Evolutionary conservation across 1,140 invertebrate genomes (phyloP).

Genomic region (Drosophila lacertosa): DNA sequence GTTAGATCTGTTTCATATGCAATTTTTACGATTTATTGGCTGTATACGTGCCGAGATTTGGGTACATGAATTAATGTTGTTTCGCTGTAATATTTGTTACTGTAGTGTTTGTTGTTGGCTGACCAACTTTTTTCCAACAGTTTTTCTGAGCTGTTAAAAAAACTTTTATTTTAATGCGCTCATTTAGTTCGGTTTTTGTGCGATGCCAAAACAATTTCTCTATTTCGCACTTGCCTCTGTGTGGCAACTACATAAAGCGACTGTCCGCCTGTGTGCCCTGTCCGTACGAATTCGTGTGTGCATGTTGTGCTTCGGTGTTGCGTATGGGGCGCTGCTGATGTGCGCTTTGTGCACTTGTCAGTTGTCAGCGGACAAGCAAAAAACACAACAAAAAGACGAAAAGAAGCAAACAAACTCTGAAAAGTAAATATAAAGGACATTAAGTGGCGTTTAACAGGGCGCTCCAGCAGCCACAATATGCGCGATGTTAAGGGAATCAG

Average conservation of each 20-base stretch:
- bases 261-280: conserved; percentile 1
- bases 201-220: conserved; percentile 42
- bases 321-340: conserved; percentile 11
- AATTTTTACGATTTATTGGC: not conserved
- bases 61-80: conserved; percentile 70
- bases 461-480: conserved; percentile 60
- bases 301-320: not conserved
- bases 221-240: conserved; percentile 34
- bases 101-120: conserved; percentile 13
- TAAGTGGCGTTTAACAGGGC: conserved; percentile 76
- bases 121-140: conserved; percentile 20
- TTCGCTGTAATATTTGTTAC: conserved; percentile 11
- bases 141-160: conserved; percentile 9
- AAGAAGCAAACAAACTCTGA: conserved; percentile 20
- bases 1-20: not conserved
- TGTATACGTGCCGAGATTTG: conserved; percentile 19
- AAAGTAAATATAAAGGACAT: conserved; percentile 79
- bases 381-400: not conserved
- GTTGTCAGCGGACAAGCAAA: conserved; percentile 17
- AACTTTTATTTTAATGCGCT: conserved; percentile 20
- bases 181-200: conserved; percentile 24
- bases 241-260: conserved; percentile 53
- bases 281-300: not conserved
- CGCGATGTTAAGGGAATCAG: conserved; percentile 19
- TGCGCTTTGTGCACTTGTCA: conserved; percentile 42